These are phyloP conservation scores for Acanthosoma haemorrhoidale DNA, from an alignment of 2,888 invertebrate genomes.

Conservation along the genomic window DNA sequence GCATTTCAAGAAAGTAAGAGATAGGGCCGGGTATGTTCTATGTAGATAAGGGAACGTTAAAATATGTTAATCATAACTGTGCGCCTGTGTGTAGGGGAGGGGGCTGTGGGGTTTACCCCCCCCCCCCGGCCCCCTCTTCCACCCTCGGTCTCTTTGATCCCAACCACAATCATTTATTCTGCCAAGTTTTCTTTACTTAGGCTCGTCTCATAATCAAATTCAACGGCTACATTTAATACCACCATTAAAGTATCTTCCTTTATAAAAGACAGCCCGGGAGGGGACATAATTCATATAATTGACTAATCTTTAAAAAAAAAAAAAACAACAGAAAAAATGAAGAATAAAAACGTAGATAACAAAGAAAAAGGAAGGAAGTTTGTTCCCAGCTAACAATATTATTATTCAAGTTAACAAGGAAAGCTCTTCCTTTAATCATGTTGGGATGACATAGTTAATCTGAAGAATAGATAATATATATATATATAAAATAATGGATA, in stretches of 20 bases:
- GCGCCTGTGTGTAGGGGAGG: neutral
- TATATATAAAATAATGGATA: no score
- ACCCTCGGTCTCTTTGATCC: constrained; percentile 3
- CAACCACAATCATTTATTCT: constrained; percentile 2
- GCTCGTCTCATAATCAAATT: constrained; percentile 23
- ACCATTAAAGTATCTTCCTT: neutral
- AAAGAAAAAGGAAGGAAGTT: neutral
- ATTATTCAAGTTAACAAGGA: neutral
- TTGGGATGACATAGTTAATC: no score
- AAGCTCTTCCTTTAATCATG: neutral
- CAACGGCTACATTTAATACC: constrained; percentile 25
- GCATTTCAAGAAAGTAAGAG: constrained; percentile 19
- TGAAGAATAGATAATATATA: no score
- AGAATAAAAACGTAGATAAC: neutral
- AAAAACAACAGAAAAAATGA: neutral
- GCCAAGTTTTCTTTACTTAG: neutral
- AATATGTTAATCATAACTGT: constrained; percentile 27
- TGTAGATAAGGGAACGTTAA: constrained; percentile 21
- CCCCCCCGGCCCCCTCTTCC: neutral
- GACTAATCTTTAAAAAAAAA: constrained; percentile 1
- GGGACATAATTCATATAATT: constrained; percentile 5
- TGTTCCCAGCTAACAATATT: neutral
- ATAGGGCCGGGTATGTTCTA: constrained; percentile 10
- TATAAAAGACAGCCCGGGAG: neutral
- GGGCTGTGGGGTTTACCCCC: neutral